A percentile compares a stretch with the other conserved stretches of the same genome.
These are phyloP conservation scores for Callyntrura sp. DNA, from an alignment of 2,888 invertebrate species.

Conservation along the genomic window DNA sequence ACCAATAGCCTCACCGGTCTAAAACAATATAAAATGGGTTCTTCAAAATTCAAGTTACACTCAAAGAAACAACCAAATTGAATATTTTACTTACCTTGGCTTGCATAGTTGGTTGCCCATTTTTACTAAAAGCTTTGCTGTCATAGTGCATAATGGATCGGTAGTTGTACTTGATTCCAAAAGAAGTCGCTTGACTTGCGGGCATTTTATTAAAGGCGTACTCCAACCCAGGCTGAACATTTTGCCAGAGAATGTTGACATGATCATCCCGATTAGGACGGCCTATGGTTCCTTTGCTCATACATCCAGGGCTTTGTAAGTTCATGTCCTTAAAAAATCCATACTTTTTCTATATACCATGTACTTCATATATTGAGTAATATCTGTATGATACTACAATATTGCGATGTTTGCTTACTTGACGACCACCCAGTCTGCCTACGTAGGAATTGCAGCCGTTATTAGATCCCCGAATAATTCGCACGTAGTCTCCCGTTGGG, in stretches of 20 bases:
- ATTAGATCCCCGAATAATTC: neutral
- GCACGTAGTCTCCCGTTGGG: neutral
- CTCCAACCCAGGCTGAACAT: constrained; percentile 65
- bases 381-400: too few species aligned
- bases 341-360: too few species aligned
- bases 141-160: constrained; percentile 78
- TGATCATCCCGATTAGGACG: constrained; percentile 76
- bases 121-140: constrained; percentile 62
- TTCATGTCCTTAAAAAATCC: too few species aligned
- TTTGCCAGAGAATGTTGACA: constrained; percentile 74
- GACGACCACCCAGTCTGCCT: neutral
- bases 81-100: constrained; percentile 77
- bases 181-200: constrained; percentile 27
- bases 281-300: neutral
- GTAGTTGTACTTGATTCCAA: constrained; percentile 67
- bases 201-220: constrained; percentile 60
- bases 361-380: too few species aligned
- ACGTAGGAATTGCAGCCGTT: neutral
- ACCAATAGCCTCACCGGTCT: too few species aligned
- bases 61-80: too few species aligned
- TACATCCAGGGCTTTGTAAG: neutral
- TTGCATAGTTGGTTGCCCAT: constrained; percentile 72
- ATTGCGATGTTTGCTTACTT: too few species aligned
- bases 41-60: too few species aligned
- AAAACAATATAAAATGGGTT: too few species aligned